A percentile compares a stretch with the other conserved stretches of the same genome.
These are phyloP conservation scores for Chaetops frenatus DNA, from an alignment of 2,113 vertebrate species.

Conservation along the genomic window DNA sequence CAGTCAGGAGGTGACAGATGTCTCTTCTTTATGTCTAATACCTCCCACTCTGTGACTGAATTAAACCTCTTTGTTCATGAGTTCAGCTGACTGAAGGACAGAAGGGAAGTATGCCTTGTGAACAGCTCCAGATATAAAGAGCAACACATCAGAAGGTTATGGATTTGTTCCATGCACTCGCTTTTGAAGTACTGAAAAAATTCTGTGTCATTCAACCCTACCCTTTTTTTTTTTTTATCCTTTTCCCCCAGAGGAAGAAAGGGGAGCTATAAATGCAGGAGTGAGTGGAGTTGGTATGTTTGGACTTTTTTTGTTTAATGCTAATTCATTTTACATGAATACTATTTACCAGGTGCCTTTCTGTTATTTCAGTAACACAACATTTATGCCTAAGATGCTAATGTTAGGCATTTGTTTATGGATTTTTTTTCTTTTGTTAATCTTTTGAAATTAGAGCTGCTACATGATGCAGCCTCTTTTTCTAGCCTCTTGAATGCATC, in stretches of 20 bases:
- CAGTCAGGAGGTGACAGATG: background rate
- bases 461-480: background rate
- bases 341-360: background rate
- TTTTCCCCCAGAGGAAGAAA: background rate
- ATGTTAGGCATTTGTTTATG: background rate
- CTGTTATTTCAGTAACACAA: background rate
- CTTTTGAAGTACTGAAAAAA: background rate
- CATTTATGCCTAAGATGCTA: background rate
- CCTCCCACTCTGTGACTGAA: background rate
- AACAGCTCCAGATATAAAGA: background rate
- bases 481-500: background rate
- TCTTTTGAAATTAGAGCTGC: background rate
- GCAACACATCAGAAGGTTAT: background rate
- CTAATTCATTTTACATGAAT: background rate
- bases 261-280: background rate
- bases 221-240: background rate
- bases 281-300: background rate
- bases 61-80: background rate
- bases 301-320: background rate
- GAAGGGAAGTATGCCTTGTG: background rate
- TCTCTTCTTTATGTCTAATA: background rate
- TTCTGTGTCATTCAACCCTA: background rate
- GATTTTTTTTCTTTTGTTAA: background rate
- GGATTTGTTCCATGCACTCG: background rate
- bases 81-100: background rate